Conservation (phyloP, 92 coral and sea anemone genomes). For the Virgularia gustaviana region DNA sequence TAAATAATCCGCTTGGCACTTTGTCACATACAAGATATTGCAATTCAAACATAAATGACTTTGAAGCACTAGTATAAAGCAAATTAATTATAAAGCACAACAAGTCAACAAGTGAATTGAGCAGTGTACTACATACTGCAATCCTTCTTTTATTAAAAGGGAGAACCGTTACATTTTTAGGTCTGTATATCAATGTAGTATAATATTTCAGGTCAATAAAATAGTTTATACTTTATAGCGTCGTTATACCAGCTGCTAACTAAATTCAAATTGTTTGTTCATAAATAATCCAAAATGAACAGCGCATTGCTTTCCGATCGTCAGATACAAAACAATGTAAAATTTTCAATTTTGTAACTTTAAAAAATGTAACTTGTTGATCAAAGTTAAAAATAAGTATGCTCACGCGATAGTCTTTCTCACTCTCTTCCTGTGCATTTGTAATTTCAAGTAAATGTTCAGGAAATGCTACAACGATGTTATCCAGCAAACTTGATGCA, state of each 20-base stretch:
- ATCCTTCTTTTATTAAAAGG: too few species aligned
- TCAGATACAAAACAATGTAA: neutral
- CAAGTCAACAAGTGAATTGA: too few species aligned
- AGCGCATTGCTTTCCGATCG: neutral
- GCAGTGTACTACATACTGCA: too few species aligned
- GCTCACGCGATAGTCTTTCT: constrained; percentile 74
- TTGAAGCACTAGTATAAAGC: too few species aligned
- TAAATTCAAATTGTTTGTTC: neutral
- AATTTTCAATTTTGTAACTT: too few species aligned
- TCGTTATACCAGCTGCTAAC: neutral
- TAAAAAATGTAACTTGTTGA: too few species aligned
- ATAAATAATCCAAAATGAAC: neutral
- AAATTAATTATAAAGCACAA: too few species aligned
- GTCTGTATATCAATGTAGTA: neutral
- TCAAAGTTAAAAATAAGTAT: neutral
- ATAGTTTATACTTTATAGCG: too few species aligned
- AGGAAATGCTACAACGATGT: constrained; percentile 77
- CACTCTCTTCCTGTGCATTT: constrained; percentile 76
- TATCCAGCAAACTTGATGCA: constrained; percentile 46
- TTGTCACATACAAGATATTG: too few species aligned
- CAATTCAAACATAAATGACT: too few species aligned
- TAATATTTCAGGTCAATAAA: neutral
- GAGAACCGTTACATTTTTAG: neutral
- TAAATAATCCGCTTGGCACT: too few species aligned
- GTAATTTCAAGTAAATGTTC: constrained; percentile 76